phyloP scores from a whole-genome alignment of 1,140 invertebrate genomes.

The Leptopilina boulardi region DNA sequence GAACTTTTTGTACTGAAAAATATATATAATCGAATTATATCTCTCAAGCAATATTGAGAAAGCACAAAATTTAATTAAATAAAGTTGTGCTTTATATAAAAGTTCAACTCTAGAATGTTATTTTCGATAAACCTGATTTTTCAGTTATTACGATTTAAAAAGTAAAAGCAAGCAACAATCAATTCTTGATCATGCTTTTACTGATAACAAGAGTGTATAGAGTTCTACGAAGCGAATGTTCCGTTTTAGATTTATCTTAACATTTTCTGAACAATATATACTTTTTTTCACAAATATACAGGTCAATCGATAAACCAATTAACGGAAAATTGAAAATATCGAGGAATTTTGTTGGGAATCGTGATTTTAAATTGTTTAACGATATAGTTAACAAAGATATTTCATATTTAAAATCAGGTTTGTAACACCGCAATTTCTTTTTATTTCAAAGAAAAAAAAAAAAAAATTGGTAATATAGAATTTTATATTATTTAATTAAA shows the following conservation, averaged over 20 bases:
- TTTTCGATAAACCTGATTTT: background rate
- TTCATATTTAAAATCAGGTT: background rate
- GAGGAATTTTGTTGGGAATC: background rate
- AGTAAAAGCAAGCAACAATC: background rate
- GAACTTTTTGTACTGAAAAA: background rate
- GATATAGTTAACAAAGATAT: background rate
- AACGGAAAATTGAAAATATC: constrained; percentile 9
- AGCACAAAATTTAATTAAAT: constrained; percentile 3
- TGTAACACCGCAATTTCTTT: too few relatives aligned
- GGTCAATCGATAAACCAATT: constrained; percentile 20
- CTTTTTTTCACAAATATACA: constrained; percentile 1
- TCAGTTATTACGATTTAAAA: background rate
- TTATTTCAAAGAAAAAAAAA: too few relatives aligned
- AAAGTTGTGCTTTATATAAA: background rate
- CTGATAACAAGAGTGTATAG: background rate
- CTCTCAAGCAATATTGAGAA: background rate
- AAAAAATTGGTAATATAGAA: too few relatives aligned
- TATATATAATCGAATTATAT: too few relatives aligned
- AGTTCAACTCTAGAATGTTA: constrained; percentile 1
- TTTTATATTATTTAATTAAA: too few relatives aligned
- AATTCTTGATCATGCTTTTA: background rate
- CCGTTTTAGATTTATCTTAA: background rate
- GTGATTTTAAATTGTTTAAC: background rate
- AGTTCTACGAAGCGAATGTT: background rate
- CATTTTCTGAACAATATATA: constrained; percentile 19